Evolutionary conservation across 2,888 invertebrate genomes (phyloP).

Genomic region (Ichneumoninae sp.): DNA sequence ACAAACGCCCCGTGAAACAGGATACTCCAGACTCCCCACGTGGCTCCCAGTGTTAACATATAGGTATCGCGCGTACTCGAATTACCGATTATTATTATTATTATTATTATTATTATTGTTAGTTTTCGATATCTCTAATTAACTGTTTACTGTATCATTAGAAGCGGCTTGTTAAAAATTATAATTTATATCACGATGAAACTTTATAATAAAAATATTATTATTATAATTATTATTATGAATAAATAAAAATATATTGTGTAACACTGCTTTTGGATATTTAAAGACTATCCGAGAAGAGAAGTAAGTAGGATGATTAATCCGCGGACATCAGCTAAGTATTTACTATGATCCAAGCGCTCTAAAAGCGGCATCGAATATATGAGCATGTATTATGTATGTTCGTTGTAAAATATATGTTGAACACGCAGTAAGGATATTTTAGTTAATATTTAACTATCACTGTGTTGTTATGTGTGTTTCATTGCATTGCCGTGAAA

Average conservation of each 20-base stretch:
- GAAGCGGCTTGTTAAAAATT: not conserved
- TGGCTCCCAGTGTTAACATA: slow-evolving; percentile 36
- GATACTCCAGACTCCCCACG: slow-evolving; percentile 64
- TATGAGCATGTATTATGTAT: not conserved
- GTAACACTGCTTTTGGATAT: too few relatives aligned
- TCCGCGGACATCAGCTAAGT: not conserved
- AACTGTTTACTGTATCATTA: not conserved
- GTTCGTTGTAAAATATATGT: too few relatives aligned
- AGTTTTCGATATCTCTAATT: not conserved
- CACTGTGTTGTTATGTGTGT: too few relatives aligned
- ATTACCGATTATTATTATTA: slow-evolving; percentile 13
- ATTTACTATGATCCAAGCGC: not conserved
- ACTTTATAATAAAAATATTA: not conserved
- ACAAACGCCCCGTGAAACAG: slow-evolving; percentile 62
- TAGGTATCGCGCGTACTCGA: slow-evolving; percentile 12
- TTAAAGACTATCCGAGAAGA: too few relatives aligned
- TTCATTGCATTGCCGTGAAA: too few relatives aligned
- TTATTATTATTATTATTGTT: not conserved
- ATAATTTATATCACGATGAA: not conserved
- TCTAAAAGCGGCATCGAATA: not conserved
- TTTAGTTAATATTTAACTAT: too few relatives aligned
- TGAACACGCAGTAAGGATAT: too few relatives aligned
- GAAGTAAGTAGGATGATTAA: not conserved
- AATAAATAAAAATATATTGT: too few relatives aligned
- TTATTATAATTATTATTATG: not conserved